Conservation (phyloP, 1,140 invertebrate species). For the Drosophila tropicalis region DNA sequence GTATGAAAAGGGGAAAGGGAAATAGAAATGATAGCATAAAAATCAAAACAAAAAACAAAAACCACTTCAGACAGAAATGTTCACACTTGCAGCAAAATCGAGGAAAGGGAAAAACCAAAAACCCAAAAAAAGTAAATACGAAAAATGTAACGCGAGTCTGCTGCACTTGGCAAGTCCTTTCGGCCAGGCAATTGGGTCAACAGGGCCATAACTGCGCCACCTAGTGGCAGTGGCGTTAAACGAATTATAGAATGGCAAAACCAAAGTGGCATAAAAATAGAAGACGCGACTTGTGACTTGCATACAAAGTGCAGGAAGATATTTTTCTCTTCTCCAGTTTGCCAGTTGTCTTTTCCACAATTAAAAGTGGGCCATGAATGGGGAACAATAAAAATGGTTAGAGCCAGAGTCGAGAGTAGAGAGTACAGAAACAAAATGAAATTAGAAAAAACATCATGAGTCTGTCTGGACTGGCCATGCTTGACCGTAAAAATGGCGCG, state of each 20-base stretch:
- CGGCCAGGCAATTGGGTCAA: conserved; percentile 68
- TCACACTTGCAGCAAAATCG: neutral
- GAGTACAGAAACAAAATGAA: conserved; percentile 57
- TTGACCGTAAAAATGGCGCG: conserved; percentile 52
- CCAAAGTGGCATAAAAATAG: conserved; percentile 77
- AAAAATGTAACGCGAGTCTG: neutral
- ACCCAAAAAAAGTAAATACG: conserved; percentile 2
- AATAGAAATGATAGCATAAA: conserved; percentile 12
- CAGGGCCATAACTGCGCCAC: conserved; percentile 56
- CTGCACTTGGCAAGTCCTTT: conserved; percentile 10
- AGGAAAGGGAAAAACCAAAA: conserved; percentile 4
- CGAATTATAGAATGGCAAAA: conserved; percentile 60
- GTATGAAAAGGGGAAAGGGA: conserved; percentile 16
- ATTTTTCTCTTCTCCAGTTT: conserved; percentile 6
- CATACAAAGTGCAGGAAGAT: conserved; percentile 71
- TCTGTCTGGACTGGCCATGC: conserved; percentile 42
- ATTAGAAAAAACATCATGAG: conserved; percentile 55
- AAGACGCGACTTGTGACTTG: conserved; percentile 47
- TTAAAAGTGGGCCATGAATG: conserved; percentile 71
- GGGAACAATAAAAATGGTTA: conserved; percentile 54
- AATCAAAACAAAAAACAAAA: conserved; percentile 15
- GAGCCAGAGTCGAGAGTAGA: conserved; percentile 37
- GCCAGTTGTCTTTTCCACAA: conserved; percentile 41
- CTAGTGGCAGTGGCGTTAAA: conserved; percentile 64
- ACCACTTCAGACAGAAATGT: neutral